Evolutionary conservation across 2,797 vertebrate species (phyloP).

Genomic region (Anas flavirostris): DNA sequence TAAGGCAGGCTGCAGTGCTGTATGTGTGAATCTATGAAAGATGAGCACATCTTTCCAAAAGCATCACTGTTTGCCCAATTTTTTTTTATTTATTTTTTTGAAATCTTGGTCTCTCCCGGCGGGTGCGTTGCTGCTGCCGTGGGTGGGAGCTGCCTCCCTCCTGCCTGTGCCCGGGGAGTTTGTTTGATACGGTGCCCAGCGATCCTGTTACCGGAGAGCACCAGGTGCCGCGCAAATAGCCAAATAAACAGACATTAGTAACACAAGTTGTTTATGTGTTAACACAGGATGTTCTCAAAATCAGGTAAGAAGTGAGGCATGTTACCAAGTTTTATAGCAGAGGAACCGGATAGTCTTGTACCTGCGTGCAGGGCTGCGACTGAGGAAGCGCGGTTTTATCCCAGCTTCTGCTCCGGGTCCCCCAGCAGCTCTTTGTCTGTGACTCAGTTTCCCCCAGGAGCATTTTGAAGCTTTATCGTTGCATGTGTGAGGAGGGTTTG

Average conservation of each 20-base stretch:
- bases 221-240: slow-evolving; percentile 18
- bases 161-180: not conserved
- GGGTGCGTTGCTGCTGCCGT: not conserved
- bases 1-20: not conserved
- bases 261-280: slow-evolving; percentile 41
- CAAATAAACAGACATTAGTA: not conserved
- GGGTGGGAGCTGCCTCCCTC: slow-evolving; percentile 21
- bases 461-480: not conserved
- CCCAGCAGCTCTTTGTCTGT: not conserved
- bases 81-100: not conserved
- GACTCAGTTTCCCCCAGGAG: slow-evolving; percentile 44
- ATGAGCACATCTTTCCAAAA: not conserved
- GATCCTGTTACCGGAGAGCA: not conserved
- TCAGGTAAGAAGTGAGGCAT: slow-evolving; percentile 54
- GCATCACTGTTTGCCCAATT: not conserved
- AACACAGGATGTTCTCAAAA: slow-evolving; percentile 61
- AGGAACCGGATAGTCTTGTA: slow-evolving; percentile 61
- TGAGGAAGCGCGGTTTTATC: not conserved
- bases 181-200: not conserved
- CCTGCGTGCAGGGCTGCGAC: not conserved
- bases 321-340: slow-evolving; percentile 39
- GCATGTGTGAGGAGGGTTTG: rapidly evolving
- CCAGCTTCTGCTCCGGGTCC: not conserved
- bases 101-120: not conserved
- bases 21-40: not conserved